Evolutionary conservation across 2,797 vertebrate genomes (phyloP), one percentile per base, ranked within the genome.

Genomic region (Basileuterus tristriatus): DNA sequence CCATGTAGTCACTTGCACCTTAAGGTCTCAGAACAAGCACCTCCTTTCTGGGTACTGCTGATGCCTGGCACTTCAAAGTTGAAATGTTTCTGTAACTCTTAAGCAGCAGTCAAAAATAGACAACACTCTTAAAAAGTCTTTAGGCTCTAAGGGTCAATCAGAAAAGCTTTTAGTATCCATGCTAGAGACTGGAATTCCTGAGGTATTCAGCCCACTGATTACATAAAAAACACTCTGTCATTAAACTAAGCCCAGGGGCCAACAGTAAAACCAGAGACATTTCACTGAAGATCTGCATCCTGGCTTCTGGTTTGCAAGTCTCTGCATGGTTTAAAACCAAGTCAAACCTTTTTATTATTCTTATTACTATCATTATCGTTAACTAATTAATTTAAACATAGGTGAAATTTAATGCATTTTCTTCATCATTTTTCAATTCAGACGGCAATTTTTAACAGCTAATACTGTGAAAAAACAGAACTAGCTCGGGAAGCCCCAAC

Each of bases 271-370:
- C 43, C 62, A 27, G 30, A 79, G 58, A 87, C 20, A 27, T 47
- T 86, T 59, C 83, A 75, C 37, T 46, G n/a, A 24, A 75, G 85
- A 74, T 12, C 59, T 60, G 15, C 52, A 77, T 29, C 70, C 39
- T 83, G 46, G 70, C 34, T 82, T 86, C 39, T 49, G 53, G 21
- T 68, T 94, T 87, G 93, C 34, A 36, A 64, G 37, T 27, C 24
- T 82, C 64, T 71, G 24, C 26, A n/a, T 47, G 24, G 29, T 72
- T 77, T 55, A 90, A 84, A 49, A 87, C 72, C 21, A 50, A 59
- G 34, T 53, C 17, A 93, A 91, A 56, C 24, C 47, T 74, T 20
- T 21, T 60, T 58, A 50, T 49, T 78, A 47, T 29, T 52, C 37
- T 17, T 65, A 15, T 44, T 49, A 16, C 15, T 26, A 16, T 22